Base-by-base conservation (phyloP, 2,888 invertebrate species). In the Steinernema carpocapsae region DNA sequence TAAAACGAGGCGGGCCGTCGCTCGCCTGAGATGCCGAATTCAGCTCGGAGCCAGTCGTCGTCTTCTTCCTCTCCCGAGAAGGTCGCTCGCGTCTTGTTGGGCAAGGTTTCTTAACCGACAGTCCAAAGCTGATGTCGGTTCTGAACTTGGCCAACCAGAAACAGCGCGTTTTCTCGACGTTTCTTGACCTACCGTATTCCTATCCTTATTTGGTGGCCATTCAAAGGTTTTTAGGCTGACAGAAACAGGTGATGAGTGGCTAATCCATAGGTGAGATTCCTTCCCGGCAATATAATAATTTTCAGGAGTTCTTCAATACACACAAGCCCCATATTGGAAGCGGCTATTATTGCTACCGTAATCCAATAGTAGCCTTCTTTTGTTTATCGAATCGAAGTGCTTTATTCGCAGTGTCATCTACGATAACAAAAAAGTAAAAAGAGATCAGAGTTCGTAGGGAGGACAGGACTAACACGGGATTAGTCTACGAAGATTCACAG, bases 21-120 rank as follows among this genome's bases (percentile, higher is more conserved):
- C 26, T 12, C 14, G 14, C 10, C 43, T 6, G 51, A 51, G 51
- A 10, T 56, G 56, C 56, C 56, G 56, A 56, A 56, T 22, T 26
- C 26, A 56, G 26, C 12, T 14, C 19, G 26, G 56, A 22, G 56
- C 17, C 56, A 56, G 56, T 56, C 48, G n/a, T 10, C 56, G 24
- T 48, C 48, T 6, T 24, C 56, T 10, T 26, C 56, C 56, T 22
- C 24, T 12, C 12, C 26, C 26, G 3, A 19, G 6, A 51, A 6
- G 22, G 56, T 26, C 56, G 56, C 6, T 22, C 56, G 56, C 24
- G n/a, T 56, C 56, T 56, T 6, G 56, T 56, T 56, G 56, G 56
- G 56, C 56, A 56, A 56, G 48, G 56, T 56, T 51, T 56, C 56
- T 56, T 26, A 56, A 56, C 26, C 26, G 56, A 56, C 56, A 3